Percentiles rank a stretch among this genome's conserved stretches.
These are phyloP conservation scores for Sesia bembeciformis DNA, from an alignment of 2,888 invertebrate species.

Conservation along the genomic window DNA sequence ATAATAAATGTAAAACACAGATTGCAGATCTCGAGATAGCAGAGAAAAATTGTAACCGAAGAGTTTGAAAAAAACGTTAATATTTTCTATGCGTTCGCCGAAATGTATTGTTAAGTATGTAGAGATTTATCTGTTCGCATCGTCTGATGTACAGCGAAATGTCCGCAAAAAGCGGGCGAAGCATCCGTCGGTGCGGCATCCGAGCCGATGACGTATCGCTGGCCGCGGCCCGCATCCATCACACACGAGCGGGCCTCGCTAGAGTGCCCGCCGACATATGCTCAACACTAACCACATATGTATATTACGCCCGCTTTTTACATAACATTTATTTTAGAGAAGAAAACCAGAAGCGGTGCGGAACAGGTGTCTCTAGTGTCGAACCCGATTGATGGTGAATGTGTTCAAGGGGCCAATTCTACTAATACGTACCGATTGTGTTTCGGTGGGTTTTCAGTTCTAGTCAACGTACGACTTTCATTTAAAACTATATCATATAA, in stretches of 20 bases:
- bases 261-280: neutral
- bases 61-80: constrained; percentile 3
- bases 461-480: too few species aligned
- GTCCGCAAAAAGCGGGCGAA: constrained; percentile 13
- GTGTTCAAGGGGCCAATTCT: too few species aligned
- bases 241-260: constrained; percentile 8
- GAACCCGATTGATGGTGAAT: too few species aligned
- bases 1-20: neutral
- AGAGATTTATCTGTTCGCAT: constrained; percentile 12
- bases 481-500: too few species aligned
- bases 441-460: too few species aligned
- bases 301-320: neutral
- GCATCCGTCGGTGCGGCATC: constrained; percentile 15
- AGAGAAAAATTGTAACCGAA: neutral
- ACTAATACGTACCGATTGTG: too few species aligned
- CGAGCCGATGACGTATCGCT: constrained; percentile 22
- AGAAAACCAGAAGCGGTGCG: too few species aligned
- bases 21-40: neutral
- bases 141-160: constrained; percentile 13
- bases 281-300: neutral
- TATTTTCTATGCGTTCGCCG: constrained; percentile 8
- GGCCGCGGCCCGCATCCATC: constrained; percentile 29
- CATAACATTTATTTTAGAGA: neutral
- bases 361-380: constrained; percentile 13
- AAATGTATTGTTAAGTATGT: constrained; percentile 14